Conservation (phyloP, 2,113 vertebrate genomes). For the Sarotherodon lohbergeri region DNA sequence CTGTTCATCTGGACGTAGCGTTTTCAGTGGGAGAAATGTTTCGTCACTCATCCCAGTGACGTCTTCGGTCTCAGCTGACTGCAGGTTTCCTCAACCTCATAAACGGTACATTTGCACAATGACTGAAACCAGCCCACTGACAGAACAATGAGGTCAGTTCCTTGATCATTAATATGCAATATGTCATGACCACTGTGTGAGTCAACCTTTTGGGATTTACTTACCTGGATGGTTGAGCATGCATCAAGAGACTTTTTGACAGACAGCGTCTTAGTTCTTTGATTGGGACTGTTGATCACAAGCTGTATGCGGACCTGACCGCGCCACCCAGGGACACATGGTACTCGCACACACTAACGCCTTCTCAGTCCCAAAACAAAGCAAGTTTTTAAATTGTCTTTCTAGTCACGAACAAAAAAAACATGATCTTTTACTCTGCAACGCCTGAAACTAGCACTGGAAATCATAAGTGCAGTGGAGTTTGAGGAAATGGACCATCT, state of each 20-base stretch:
- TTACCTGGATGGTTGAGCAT: neutral
- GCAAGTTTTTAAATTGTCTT: neutral
- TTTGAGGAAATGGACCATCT: neutral
- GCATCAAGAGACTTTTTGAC: neutral
- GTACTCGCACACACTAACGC: neutral
- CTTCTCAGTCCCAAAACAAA: accelerated
- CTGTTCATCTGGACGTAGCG: accelerated
- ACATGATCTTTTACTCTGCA: accelerated
- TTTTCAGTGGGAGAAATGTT: neutral
- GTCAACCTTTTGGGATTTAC: neutral
- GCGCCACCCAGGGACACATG: accelerated
- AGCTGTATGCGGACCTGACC: neutral
- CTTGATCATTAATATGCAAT: neutral
- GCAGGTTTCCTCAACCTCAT: accelerated
- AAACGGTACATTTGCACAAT: neutral
- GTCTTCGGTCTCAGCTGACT: neutral
- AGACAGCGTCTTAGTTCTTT: neutral
- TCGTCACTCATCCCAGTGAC: neutral
- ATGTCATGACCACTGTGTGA: accelerated
- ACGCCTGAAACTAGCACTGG: neutral
- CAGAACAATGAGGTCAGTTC: neutral
- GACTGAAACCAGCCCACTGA: neutral
- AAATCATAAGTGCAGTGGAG: accelerated
- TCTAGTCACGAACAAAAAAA: accelerated
- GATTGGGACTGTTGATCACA: accelerated